These are phyloP conservation scores for Epiblema foenella DNA, from an alignment of 2,888 invertebrate species.

Conservation along the genomic window DNA sequence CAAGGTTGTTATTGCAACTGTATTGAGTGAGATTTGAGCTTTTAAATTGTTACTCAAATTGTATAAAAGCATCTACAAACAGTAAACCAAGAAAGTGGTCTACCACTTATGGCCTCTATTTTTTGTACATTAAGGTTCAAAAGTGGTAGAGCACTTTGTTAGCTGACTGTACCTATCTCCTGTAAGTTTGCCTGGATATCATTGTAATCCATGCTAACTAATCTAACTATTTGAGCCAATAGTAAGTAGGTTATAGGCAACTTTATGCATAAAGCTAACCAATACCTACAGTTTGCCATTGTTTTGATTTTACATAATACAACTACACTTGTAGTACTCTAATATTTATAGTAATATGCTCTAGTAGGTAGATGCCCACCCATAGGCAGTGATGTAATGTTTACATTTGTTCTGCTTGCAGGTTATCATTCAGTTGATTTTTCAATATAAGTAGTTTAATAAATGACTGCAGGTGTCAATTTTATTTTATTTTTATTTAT, in stretches of 20 bases:
- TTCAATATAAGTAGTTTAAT: constrained; percentile 13
- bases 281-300: constrained; percentile 14
- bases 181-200: not conserved
- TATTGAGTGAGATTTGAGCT: constrained; percentile 31
- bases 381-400: not conserved
- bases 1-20: constrained; percentile 36
- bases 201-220: not conserved
- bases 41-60: constrained; percentile 20
- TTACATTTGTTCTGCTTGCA: not conserved
- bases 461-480: constrained; percentile 13
- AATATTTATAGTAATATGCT: constrained; percentile 8
- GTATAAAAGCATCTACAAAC: not conserved
- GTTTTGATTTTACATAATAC: constrained; percentile 20
- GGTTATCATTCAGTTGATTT: constrained; percentile 12
- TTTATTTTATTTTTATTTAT: constrained; percentile 28
- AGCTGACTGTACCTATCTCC: not conserved
- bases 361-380: constrained; percentile 11
- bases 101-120: too few relatives aligned
- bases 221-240: not conserved
- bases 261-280: constrained; percentile 2
- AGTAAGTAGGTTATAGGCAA: not conserved
- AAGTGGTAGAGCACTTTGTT: too few relatives aligned
- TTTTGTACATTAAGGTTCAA: too few relatives aligned
- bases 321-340: constrained; percentile 7
- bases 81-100: too few relatives aligned